Evolutionary conservation across 2,797 vertebrate species (phyloP), one percentile per base, ranked within the genome.

Genomic region (Triplophysa yarkandensis): DNA sequence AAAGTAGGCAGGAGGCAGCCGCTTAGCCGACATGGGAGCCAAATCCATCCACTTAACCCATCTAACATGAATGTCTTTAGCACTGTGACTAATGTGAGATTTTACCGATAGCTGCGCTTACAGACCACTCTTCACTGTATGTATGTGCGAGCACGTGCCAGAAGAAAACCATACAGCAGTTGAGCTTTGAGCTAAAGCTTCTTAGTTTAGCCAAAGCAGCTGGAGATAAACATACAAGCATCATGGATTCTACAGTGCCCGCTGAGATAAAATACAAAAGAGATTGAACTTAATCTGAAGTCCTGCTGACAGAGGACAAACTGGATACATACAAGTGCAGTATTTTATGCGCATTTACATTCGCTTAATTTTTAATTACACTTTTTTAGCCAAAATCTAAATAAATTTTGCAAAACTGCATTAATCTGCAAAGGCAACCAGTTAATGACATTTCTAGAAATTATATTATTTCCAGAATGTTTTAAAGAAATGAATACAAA

Each of bases 21-120:
- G 30, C 36, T 76, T 46, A 72, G 43, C 46, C 14, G 14, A 10
- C 65, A 19, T 39, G 23, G 34, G 44, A 43, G 69, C 36, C 52
- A 36, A 54, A 65, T 73, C 52, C 65, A 79, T 75, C 71, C 16
- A 55, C 52, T 73, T 79, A 74, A 80, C 77, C 61, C 69, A 54
- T 65, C 61, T 54, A 41, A 21, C 17, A 30, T 13, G 63, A 63
- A 71, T 77, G 67, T 44, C 28, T 13, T 74, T 79, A 34, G 46
- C 34, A 30, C 23, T 43, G 34, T 73, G 70, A 76, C 28, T 57
- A 58, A 79, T 67, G 39, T 60, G 66, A 32, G 30, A 32, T 41
- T 73, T n/a, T 65, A 58, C 19, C 50, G 74, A 30, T 76, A 54
- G 61, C 23, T 46, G 21, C 0, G 1, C 34, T 21, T 50, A 32